Percentiles rank a stretch among this genome's conserved stretches.
Evolutionary conservation across 2,113 vertebrate species (phyloP).

Genomic region (Oenanthe oenanthe): DNA sequence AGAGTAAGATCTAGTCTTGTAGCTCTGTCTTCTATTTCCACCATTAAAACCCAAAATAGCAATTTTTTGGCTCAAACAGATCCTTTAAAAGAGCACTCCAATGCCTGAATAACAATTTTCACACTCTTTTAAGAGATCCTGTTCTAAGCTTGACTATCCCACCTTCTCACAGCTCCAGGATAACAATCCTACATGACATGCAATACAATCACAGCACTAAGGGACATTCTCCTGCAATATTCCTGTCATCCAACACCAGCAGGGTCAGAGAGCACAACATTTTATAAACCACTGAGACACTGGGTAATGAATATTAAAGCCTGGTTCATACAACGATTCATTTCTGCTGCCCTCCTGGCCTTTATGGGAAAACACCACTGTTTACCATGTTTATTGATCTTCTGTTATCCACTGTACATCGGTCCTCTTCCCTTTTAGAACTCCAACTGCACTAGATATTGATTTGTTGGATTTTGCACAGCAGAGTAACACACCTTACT

Average conservation of each 20-base stretch:
- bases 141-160: not conserved
- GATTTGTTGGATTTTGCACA: not conserved
- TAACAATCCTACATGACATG: not conserved
- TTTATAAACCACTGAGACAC: not conserved
- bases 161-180: not conserved
- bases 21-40: not conserved
- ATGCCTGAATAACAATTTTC: not conserved
- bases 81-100: not conserved
- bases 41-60: not conserved
- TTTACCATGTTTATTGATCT: conserved; percentile 20
- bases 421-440: not conserved
- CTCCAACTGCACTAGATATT: not conserved
- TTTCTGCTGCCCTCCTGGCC: not conserved
- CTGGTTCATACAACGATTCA: not conserved
- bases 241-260: conserved; percentile 11
- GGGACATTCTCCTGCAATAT: not conserved
- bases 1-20: not conserved
- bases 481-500: not conserved
- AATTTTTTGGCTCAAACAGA: not conserved
- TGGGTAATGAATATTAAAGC: not conserved
- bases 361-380: not conserved
- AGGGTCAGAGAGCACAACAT: not conserved
- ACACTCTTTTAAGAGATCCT: not conserved
- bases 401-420: not conserved
- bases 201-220: not conserved